These are phyloP conservation scores for Polyergus mexicanus DNA, from an alignment of 1,140 invertebrate genomes.

Conservation along the genomic window DNA sequence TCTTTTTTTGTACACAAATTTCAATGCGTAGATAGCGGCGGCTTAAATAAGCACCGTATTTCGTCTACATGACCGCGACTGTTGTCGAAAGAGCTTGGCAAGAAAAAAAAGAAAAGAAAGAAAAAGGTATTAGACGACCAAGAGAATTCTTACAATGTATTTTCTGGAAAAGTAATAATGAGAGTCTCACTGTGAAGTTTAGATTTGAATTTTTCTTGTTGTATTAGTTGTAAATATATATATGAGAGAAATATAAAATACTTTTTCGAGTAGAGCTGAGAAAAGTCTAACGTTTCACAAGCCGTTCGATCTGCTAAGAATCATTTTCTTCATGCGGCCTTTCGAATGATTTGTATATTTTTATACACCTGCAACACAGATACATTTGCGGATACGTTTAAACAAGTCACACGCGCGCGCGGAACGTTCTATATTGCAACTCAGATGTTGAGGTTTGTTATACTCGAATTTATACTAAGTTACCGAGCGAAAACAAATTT, in stretches of 20 bases:
- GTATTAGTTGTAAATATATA: constrained; percentile 67
- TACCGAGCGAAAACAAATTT: constrained; percentile 60
- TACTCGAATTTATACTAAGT: constrained; percentile 62
- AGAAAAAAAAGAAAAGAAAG: constrained; percentile 35
- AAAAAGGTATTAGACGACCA: constrained; percentile 62
- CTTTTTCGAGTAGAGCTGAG: constrained; percentile 58
- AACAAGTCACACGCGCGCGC: constrained; percentile 13
- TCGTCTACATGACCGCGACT: constrained; percentile 59
- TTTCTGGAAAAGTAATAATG: constrained; percentile 52
- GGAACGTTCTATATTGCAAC: constrained; percentile 60
- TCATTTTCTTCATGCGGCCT: constrained; percentile 66
- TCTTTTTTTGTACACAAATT: constrained; percentile 51
- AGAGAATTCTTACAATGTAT: constrained; percentile 61
- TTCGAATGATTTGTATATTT: constrained; percentile 69
- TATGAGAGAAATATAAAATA: constrained; percentile 52
- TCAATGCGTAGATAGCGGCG: constrained; percentile 50
- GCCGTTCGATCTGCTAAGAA: constrained; percentile 64
- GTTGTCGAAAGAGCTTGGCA: constrained; percentile 64
- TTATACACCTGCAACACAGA: constrained; percentile 61
- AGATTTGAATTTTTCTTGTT: constrained; percentile 63
- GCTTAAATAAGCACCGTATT: constrained; percentile 36
- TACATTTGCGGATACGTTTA: constrained; percentile 55
- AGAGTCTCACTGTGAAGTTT: constrained; percentile 58
- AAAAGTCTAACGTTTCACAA: constrained; percentile 64
- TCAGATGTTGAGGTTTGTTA: constrained; percentile 59